Base-by-base conservation (phyloP, 1,140 invertebrate species). In the Atopsyche davidsoni region DNA sequence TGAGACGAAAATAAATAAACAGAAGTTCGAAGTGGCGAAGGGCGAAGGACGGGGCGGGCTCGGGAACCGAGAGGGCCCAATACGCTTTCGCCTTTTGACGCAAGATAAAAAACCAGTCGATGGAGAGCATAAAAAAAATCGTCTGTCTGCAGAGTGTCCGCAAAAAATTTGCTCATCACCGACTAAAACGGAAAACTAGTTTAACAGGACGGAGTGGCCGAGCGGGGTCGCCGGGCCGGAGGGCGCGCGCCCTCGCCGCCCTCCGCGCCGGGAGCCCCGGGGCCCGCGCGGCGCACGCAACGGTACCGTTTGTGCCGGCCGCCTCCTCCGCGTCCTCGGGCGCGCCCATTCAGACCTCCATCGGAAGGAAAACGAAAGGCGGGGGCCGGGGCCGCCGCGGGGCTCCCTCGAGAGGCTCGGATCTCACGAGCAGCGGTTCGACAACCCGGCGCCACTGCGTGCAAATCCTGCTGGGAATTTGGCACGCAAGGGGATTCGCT, bases 231-330 rank as follows among this genome's bases (percentile, higher is more conserved):
- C 6, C 14, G 32, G 19, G 22, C 45, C 16, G n/a, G n/a, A n/a
- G n/a, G n/a, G n/a, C n/a, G n/a, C n/a, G n/a, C n/a, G n/a, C n/a
- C n/a, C n/a, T n/a, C n/a, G n/a, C n/a, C n/a, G n/a, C n/a, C n/a
- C n/a, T n/a, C n/a, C 25, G 17, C 14, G 46, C 25, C 46, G n/a
- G 28, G 23, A 42, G 52, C 25, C 40, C 46, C 51, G 40, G 21
- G 43, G 28, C 32, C 34, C 22, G 25, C 34, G 22, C 48, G 31
- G 42, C 51, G 35, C 56, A 58, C 56, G 56, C 56, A 58, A 58
- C 56, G 56, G 56, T 58, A 58, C 48, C 39, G 56, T 54, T 58
- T 54, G 55, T 57, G 56, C 17, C 18, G 39, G 11, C 39, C 48
- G 46, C 46, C 41, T 34, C 40, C 45, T 44, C 44, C 25, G 55